These are phyloP conservation scores for Sebastes oblongus DNA, from an alignment of 2,797 vertebrate genomes.

Conservation along the genomic window DNA sequence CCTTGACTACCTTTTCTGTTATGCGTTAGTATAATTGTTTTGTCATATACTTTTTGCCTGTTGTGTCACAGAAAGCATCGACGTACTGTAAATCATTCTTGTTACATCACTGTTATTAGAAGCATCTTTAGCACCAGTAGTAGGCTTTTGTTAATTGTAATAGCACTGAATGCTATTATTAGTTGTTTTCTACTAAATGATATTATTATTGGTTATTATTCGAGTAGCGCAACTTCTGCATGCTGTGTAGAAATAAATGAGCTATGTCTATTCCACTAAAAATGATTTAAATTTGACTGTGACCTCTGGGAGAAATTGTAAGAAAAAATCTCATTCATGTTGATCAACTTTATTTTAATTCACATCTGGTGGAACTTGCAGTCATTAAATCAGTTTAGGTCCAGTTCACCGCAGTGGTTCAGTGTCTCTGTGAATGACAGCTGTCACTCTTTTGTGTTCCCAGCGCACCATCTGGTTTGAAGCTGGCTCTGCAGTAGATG, in stretches of 20 bases:
- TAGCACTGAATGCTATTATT: background rate
- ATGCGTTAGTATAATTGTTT: background rate
- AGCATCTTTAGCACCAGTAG: background rate
- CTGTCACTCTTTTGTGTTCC: conserved; percentile 58
- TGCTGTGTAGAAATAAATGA: background rate
- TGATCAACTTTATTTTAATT: background rate
- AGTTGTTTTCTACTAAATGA: background rate
- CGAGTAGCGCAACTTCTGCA: no score
- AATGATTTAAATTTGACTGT: background rate
- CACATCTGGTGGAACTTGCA: background rate
- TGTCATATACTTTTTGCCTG: background rate
- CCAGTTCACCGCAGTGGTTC: background rate
- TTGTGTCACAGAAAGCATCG: background rate
- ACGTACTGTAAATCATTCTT: background rate
- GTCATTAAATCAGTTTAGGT: background rate
- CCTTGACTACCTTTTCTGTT: background rate
- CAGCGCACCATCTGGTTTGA: conserved; percentile 63
- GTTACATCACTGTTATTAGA: background rate
- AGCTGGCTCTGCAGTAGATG: conserved; percentile 21
- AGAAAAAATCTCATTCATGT: background rate
- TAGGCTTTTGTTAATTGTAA: background rate
- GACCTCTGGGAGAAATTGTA: background rate
- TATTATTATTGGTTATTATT: background rate
- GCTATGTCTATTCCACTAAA: background rate
- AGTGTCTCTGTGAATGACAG: conserved; percentile 60